Conservation (phyloP, 2,113 vertebrate species). For the Paraplagusia blochii region DNA sequence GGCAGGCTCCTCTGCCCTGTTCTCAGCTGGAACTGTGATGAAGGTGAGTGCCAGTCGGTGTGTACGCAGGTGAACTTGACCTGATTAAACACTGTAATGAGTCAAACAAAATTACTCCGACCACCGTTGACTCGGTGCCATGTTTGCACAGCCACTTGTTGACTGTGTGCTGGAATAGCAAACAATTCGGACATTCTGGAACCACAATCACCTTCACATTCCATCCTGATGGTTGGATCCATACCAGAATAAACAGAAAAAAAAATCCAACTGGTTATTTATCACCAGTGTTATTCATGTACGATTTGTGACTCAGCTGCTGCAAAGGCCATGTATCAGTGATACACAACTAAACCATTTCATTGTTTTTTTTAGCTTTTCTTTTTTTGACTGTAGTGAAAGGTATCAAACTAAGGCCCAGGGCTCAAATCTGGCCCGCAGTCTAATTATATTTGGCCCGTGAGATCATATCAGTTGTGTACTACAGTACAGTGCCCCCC, state of each 20-base stretch:
- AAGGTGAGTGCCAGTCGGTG: conserved; percentile 38
- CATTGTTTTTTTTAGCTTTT: too few species aligned
- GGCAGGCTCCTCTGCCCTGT: conserved; percentile 11
- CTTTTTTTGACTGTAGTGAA: too few species aligned
- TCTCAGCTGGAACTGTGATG: conserved; percentile 22
- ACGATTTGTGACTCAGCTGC: conserved; percentile 28
- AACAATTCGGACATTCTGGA: conserved; percentile 58
- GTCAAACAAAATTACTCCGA: conserved; percentile 64
- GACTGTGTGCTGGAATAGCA: conserved; percentile 40
- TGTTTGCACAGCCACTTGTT: conserved; percentile 61
- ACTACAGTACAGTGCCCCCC: too few species aligned
- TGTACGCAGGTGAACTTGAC: conserved; percentile 57
- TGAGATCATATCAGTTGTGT: too few species aligned
- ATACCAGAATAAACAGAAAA: conserved; percentile 43
- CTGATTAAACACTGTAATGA: conserved; percentile 71
- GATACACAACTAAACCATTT: background rate
- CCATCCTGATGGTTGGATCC: conserved; percentile 35
- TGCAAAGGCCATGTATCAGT: background rate
- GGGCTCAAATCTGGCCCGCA: too few species aligned
- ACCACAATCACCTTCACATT: conserved; percentile 64
- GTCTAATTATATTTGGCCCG: too few species aligned
- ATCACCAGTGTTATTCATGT: conserved; percentile 32
- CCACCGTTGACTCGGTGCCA: conserved; percentile 56
- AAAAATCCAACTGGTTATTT: conserved; percentile 27
- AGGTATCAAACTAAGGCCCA: too few species aligned